These are phyloP conservation scores for Psephotus haematonotus DNA, from an alignment of 2,113 vertebrate genomes.

Conservation along the genomic window DNA sequence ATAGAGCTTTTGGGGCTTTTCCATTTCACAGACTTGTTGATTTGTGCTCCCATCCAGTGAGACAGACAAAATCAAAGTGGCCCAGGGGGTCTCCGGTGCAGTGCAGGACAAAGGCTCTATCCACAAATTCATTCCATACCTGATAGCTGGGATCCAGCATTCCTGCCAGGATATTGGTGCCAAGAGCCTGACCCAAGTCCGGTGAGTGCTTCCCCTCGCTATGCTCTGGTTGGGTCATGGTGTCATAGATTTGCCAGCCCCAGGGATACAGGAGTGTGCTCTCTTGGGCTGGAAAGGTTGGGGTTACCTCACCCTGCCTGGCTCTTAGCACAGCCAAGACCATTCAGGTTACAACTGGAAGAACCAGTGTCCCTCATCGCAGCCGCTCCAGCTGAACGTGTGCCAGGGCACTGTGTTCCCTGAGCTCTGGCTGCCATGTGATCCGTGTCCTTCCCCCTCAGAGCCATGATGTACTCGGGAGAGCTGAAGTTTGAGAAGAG, in stretches of 20 bases:
- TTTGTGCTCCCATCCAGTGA: constrained; percentile 80
- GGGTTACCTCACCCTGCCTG: neutral
- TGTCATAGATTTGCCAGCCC: neutral
- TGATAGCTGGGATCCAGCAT: constrained; percentile 95
- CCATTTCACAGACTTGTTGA: neutral
- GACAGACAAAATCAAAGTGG: constrained; percentile 97
- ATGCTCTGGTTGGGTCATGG: neutral
- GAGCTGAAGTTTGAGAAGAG: constrained; percentile 98
- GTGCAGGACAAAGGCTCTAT: constrained; percentile 98
- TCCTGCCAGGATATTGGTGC: constrained; percentile 97
- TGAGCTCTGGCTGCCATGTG: neutral
- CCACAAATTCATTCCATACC: constrained; percentile 96
- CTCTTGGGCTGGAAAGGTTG: neutral
- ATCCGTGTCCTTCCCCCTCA: constrained; percentile 24
- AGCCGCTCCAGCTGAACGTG: neutral
- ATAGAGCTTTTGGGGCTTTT: neutral
- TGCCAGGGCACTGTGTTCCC: neutral
- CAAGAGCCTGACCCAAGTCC: constrained; percentile 94
- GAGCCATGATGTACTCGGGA: constrained; percentile 98
- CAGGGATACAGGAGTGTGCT: neutral
- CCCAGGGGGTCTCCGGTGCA: constrained; percentile 95
- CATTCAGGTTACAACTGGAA: neutral
- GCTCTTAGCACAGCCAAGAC: neutral
- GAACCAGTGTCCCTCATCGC: neutral
- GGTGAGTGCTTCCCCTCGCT: constrained; percentile 71